Evolutionary conservation across 2,888 invertebrate species (phyloP), one percentile per base, ranked within the genome.

Genomic region (Meloe dianella): DNA sequence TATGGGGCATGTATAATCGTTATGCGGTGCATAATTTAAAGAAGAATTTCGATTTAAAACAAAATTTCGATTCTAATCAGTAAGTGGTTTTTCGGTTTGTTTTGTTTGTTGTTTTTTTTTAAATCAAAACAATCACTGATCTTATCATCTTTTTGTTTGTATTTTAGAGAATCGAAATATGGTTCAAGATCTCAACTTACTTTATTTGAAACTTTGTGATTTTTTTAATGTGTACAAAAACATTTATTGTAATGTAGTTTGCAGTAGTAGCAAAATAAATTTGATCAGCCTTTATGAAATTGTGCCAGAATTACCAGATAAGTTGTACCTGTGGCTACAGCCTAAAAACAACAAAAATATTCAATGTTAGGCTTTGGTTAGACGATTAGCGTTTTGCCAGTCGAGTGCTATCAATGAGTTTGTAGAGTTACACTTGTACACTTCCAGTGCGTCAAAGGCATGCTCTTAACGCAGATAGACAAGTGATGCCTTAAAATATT

Each of bases 1-100:
- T 95, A 81, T 95, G 95, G 95, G 94, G 94, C n/a, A 85, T 91
- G 71, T 95, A 95, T 87, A 95, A 95, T 83, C 90, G 92, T 59
- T 94, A 94, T 81, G 94, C 95, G 0, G 92, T 94, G 0, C 94
- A 95, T 78, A 95, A 95, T 83, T 91, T 95, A 74, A 94, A 95
- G 86, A 91, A 91, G 79, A 86, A 90, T 77, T 90, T 89, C 78
- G 91, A 92, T 79, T 9, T 47, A 20, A 47, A 17, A 9, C 47
- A 7, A 22, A 41, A n/a, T 41, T 10, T 20, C 1, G 20, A 47
- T 10, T 47, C 47, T 2, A 47, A 47, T 47, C 47, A 41, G 41
- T 41, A 41, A 41, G 41, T 41, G 10, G 4, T 41, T 35, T 6
- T 6, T 12, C 0, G 3, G 88, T n/a, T n/a, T n/a, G n/a, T n/a